Evolutionary conservation across 2,797 vertebrate species (phyloP), one percentile per base, ranked within the genome.

Genomic region (Lagocephalus sceleratus): DNA sequence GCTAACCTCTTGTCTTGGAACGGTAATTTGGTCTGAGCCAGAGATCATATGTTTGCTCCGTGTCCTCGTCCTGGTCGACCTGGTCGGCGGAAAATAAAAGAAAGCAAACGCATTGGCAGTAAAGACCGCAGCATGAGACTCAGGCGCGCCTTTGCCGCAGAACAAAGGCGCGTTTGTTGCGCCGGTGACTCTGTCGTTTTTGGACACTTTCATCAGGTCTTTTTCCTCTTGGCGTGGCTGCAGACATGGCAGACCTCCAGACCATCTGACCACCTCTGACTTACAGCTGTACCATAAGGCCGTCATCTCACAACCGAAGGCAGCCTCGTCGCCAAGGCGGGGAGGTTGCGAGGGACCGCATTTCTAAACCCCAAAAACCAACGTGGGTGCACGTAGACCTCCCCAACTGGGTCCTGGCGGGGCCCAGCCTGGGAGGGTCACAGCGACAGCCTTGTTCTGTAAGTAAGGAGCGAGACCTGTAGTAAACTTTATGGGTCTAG

Each of bases 131-230:
- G 69, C 22, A 21, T 53, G 60, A 60, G 78, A 83, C 63, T 67
- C 49, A 80, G 71, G 78, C 85, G 81, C 70, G 76, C 53, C 68
- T 84, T 49, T 63, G 49, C 75, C 65, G 23, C 77, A 63, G 78
- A 59, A 89, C 81, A 90, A 84, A 83, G 75, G 63, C 59, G 20
- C 52, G 73, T 85, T 73, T 88, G 85, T 89, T 86, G 61, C 78
- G 49, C 20, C 54, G 32, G 68, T 49, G 29, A 38, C 61, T 61
- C 66, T 82, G 84, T 78, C 60, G 79, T 77, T 66, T 78, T 78
- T 71, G 59, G 75, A 82, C 74, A 55, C 56, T 76, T 82, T 75
- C 69, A 63, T 35, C 20, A 72, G 57, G 56, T 38, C 35, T 60
- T 66, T 65, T 77, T 79, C 64, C 75, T 19, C 67, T 50, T 54